phyloP scores from a whole-genome alignment of 2,113 vertebrate genomes.

The Diglossa brunneiventris region DNA sequence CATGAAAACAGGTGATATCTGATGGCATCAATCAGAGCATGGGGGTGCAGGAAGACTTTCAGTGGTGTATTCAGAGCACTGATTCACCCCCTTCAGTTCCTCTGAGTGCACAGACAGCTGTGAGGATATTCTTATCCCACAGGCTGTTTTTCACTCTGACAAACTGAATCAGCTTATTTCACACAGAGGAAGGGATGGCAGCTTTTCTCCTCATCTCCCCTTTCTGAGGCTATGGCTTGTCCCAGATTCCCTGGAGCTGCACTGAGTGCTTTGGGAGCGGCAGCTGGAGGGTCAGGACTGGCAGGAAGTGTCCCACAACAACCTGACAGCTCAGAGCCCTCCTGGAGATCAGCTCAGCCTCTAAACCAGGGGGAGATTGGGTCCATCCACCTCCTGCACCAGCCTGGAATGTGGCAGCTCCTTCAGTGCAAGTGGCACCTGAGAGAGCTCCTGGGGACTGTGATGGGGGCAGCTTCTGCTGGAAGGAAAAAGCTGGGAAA shows the following conservation, averaged over 20 bases:
- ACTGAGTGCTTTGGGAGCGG: conserved; percentile 29
- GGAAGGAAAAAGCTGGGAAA: neutral
- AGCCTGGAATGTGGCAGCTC: neutral
- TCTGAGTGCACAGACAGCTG: conserved; percentile 55
- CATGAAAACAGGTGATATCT: neutral
- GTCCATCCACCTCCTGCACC: neutral
- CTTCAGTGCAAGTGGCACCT: neutral
- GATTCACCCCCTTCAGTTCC: neutral
- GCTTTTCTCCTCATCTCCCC: conserved; percentile 50
- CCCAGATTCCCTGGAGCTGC: conserved; percentile 65
- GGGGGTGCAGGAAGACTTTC: neutral
- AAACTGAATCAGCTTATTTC: conserved; percentile 68
- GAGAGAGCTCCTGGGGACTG: neutral
- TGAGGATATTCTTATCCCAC: conserved; percentile 48
- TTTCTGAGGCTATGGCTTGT: conserved; percentile 44
- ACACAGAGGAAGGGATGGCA: conserved; percentile 52
- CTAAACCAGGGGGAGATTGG: neutral
- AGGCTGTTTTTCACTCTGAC: conserved; percentile 54
- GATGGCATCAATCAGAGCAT: neutral
- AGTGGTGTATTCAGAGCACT: neutral
- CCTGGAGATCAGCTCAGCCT: neutral
- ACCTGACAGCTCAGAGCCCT: neutral
- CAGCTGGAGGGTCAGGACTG: neutral
- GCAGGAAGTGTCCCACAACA: neutral
- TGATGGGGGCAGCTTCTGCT: neutral